Percentiles rank a stretch among this genome's conserved stretches.
Evolutionary conservation across 2,888 invertebrate species (phyloP).

Genomic region (Clepsis dumicolana): DNA sequence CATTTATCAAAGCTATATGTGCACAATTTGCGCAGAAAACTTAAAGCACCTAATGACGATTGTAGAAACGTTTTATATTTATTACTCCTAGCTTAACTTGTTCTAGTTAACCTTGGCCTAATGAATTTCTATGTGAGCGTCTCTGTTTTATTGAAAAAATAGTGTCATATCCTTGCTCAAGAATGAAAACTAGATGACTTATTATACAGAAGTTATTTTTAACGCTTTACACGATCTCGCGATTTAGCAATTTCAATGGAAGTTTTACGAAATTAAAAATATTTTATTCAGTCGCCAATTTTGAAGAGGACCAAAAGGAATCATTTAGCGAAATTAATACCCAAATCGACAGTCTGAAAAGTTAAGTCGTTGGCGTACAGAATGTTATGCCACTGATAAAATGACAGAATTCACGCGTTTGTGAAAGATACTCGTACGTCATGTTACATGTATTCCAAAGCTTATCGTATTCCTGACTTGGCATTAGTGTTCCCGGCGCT

Average conservation of each 20-base stretch:
- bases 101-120: conserved; percentile 43
- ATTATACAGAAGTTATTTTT: neutral
- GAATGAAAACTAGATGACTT: neutral
- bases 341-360: neutral
- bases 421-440: neutral
- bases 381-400: neutral
- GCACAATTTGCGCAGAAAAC: neutral
- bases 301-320: neutral
- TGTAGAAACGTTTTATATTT: conserved; percentile 22
- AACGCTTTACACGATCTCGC: neutral
- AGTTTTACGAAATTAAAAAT: too few relatives aligned
- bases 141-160: conserved; percentile 7
- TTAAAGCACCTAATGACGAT: neutral
- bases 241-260: neutral
- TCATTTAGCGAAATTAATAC: neutral
- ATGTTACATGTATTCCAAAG: neutral
- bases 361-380: neutral
- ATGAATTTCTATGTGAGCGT: conserved; percentile 20
- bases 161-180: neutral
- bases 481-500: conserved; percentile 2
- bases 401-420: neutral
- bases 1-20: conserved; percentile 1
- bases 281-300: neutral
- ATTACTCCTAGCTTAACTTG: conserved; percentile 25
- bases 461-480: neutral